Evolutionary conservation across 2,888 invertebrate genomes (phyloP), one percentile per base, ranked within the genome.

Genomic region (Drosophila mettleri): DNA sequence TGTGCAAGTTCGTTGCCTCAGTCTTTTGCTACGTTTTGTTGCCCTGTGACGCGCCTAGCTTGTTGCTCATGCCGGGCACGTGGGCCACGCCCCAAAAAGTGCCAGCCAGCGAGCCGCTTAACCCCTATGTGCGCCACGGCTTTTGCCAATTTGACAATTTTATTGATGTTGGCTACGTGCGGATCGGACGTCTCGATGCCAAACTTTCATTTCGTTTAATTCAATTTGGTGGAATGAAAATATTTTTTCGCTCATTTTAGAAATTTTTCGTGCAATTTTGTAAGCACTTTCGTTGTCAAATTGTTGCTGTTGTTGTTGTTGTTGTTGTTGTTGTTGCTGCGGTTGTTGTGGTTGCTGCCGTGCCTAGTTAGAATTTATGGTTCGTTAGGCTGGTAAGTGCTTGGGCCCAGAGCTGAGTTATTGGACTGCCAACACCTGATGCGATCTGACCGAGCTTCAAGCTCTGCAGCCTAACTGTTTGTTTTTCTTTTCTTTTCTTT

Each of bases 141-240:
- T 55, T 39, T 84, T 79, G 84, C 84, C 81, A 83, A 86, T 86
- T 86, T 83, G 77, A 83, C 81, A 84, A 77, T 81, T 83, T 83
- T 84, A 86, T 86, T 84, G 81, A 84, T 71, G 84, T 69, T 61
- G 53, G 33, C 60, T 76, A 83, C 83, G 83, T 83, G 83, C 76
- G 63, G 69, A 80, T 77, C 74, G 79, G 62, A 49, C 71, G 70
- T 24, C 22, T 10, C 57, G 69, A 51, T 20, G 72, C 62, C 45
- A 80, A 80, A 86, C 86, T 82, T 82, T 82, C 86, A 76, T 82
- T 86, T 82, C 31, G 48, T 76, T 83, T 80, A 86, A 83, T 82
- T 75, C 72, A 72, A 75, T 76, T 51, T 64, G 60, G 22, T 48
- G 51, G 54, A 43, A 62, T 49, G 63, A 49, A 74, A 69, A 74